Evolutionary conservation across 1,140 invertebrate genomes (phyloP), one percentile per base, ranked within the genome.

Genomic region (Papilio polytes): DNA sequence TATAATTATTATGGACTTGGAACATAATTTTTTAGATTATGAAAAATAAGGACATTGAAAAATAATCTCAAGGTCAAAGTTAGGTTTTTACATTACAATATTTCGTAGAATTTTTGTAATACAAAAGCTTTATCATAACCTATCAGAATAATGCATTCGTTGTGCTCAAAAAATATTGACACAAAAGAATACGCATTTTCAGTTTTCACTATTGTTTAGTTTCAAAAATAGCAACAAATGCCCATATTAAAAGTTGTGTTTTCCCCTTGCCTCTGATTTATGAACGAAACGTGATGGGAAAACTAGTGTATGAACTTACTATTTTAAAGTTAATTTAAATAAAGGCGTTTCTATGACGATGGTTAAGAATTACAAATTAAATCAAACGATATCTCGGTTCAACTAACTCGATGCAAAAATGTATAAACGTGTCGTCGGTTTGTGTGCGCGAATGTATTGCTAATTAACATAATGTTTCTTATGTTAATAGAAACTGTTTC

Each of bases 391-490:
- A 63, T 63, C 9, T 22, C 15, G 18, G 15, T 53, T 53, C 51
- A 53, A n/a, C 18, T 48, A 56, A 56, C 18, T 9, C 8, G 9
- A 56, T 56, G 53, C n/a, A 56, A 20, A 56, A n/a, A 56, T 20
- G 6, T 18, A 56, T 56, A 56, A 56, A 56, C n/a, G 53, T 56
- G n/a, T 2, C 53, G 9, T 56, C 22, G 48, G 8, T 20, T 48
- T 41, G 20, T 26, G 20, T 22, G 74, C 12, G 3, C 48, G 74
- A 76, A 26, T 76, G 46, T 76, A 76, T 76, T 76, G 31, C 44
- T 48, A 53, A 76, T 76, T 76, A 76, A 46, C 74, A 76, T 76
- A 76, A 26, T 22, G 22, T 76, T 76, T 76, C 74, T 51, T 76
- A 76, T 51, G 73, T 51, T 74, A 74, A 74, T 76, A 26, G n/a